A percentile compares a stretch with the other conserved stretches of the same genome.
Conservation (phyloP, 2,113 vertebrate species). For the Toxotes jaculatrix region DNA sequence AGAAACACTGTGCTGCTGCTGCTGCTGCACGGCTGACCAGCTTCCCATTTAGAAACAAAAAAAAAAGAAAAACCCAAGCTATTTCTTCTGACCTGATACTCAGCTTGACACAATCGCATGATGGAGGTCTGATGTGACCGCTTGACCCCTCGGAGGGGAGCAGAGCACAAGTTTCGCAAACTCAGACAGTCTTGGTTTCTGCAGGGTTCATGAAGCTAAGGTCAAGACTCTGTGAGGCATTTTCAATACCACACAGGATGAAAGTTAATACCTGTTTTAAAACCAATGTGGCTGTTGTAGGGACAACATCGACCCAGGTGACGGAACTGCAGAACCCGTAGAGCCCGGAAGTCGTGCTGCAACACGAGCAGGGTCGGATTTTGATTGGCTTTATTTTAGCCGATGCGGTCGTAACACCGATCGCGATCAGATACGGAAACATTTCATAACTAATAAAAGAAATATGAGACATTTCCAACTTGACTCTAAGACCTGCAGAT, state of each 20-base stretch:
- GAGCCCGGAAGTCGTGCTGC: too few relatives aligned
- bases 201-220: neutral
- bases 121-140: slow-evolving; percentile 15
- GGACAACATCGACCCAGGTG: too few relatives aligned
- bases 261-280: too few relatives aligned
- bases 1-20: neutral
- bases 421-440: too few relatives aligned
- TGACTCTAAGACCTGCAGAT: neutral
- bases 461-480: neutral
- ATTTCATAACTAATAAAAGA: neutral
- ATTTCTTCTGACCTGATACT: slow-evolving; percentile 21
- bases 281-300: too few relatives aligned
- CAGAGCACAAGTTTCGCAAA: slow-evolving; percentile 11
- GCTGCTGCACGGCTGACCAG: slow-evolving; percentile 9
- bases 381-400: too few relatives aligned
- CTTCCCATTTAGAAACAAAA: slow-evolving; percentile 11
- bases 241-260: too few relatives aligned
- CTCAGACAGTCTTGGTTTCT: neutral
- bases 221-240: neutral
- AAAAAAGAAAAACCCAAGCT: neutral
- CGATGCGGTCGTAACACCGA: too few relatives aligned
- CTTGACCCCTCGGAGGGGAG: slow-evolving; percentile 15
- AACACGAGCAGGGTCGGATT: too few relatives aligned
- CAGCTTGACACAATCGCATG: neutral
- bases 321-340: too few relatives aligned